Conservation (phyloP, 2,888 invertebrate species). For the Spilosoma lubricipeda region DNA sequence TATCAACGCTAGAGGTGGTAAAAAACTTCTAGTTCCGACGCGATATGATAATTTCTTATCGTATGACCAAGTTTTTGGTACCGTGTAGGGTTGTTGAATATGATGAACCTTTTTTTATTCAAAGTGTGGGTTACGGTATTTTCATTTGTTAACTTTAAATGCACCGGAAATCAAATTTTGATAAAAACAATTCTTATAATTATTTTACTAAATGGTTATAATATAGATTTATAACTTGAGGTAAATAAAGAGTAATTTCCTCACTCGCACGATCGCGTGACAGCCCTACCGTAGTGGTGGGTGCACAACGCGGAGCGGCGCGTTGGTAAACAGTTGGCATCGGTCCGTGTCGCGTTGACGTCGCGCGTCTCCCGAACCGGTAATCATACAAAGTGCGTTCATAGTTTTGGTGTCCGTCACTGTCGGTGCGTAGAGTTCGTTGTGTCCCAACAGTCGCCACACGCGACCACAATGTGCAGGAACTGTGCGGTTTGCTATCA, state of each 20-base stretch:
- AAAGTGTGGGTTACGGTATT: neutral
- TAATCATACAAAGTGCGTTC: slow-evolving; percentile 47
- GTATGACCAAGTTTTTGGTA: slow-evolving; percentile 66
- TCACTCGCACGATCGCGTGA: slow-evolving; percentile 41
- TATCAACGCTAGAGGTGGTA: slow-evolving; percentile 30
- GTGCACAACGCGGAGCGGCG: slow-evolving; percentile 63
- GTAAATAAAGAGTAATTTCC: slow-evolving; percentile 35
- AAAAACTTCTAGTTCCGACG: slow-evolving; percentile 60
- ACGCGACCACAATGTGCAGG: slow-evolving; percentile 73
- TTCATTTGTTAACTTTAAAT: neutral
- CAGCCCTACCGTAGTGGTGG: slow-evolving; percentile 60
- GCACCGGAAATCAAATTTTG: neutral
- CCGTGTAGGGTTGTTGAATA: neutral
- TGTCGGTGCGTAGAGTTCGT: slow-evolving; percentile 32
- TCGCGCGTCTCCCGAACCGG: slow-evolving; percentile 56
- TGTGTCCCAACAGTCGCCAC: slow-evolving; percentile 30
- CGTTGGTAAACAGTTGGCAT: slow-evolving; percentile 73
- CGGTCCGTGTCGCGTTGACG: slow-evolving; percentile 70
- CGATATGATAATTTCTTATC: slow-evolving; percentile 75
- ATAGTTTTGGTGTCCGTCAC: slow-evolving; percentile 17
- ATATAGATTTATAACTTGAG: slow-evolving; percentile 18
- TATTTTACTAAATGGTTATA: neutral
- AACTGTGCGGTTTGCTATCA: slow-evolving; percentile 71
- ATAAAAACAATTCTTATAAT: neutral
- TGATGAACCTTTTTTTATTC: neutral